Conservation (phyloP, 2,113 vertebrate species). For the Argyrosomus japonicus region DNA sequence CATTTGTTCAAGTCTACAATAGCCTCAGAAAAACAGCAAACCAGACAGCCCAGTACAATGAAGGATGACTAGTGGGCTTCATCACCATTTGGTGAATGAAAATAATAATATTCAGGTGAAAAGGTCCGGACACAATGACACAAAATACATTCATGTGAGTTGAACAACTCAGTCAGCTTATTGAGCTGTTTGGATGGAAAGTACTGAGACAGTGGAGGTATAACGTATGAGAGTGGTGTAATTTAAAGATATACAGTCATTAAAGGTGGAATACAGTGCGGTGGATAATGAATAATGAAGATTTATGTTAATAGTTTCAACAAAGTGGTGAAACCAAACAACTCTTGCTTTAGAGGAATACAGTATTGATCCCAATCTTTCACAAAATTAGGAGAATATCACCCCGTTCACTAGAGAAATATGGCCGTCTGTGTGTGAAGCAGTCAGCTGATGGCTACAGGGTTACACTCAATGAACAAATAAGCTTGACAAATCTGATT, state of each 20-base stretch:
- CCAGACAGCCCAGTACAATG: not conserved
- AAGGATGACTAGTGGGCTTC: not conserved
- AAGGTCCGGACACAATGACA: not conserved
- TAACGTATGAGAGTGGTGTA: not conserved
- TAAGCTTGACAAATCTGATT: slow-evolving; percentile 3
- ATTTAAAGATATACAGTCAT: not conserved
- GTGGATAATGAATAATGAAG: not conserved
- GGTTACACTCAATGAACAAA: slow-evolving; percentile 18
- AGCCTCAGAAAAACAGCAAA: slow-evolving; percentile 5
- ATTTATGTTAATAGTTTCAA: not conserved
- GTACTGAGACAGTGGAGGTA: not conserved
- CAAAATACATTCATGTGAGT: slow-evolving; percentile 19
- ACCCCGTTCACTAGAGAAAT: not conserved
- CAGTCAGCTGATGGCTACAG: not conserved
- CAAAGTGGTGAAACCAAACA: not conserved
- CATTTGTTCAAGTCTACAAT: slow-evolving; percentile 7
- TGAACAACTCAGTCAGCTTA: slow-evolving; percentile 21
- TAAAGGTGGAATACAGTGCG: not conserved
- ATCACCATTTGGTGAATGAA: not conserved
- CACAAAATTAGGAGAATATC: not conserved
- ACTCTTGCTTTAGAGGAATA: not conserved
- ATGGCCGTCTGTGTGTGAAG: slow-evolving; percentile 1
- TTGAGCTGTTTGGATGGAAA: slow-evolving; percentile 35
- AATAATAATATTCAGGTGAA: not conserved
- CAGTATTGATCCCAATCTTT: not conserved